These are phyloP conservation scores for Pelochelys cantorii DNA, from an alignment of 2,797 vertebrate species.

Conservation along the genomic window DNA sequence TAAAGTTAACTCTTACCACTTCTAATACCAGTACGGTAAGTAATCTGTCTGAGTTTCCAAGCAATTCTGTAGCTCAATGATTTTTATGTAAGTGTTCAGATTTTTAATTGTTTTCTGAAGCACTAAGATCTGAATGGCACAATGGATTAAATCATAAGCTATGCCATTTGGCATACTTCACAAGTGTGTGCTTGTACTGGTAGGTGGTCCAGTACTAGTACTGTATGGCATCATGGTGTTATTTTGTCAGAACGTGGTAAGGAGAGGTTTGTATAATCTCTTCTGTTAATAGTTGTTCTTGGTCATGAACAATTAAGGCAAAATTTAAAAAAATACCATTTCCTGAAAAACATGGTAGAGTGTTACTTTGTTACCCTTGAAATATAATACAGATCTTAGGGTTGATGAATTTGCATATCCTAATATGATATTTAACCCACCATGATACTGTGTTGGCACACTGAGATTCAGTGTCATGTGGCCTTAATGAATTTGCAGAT, in stretches of 20 bases:
- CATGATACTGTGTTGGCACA: not conserved
- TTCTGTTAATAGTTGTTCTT: not conserved
- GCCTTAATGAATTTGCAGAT: not conserved
- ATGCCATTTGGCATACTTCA: fast-evolving
- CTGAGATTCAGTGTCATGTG: fast-evolving
- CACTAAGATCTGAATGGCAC: fast-evolving
- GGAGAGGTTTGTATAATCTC: not conserved
- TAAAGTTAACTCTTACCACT: not conserved
- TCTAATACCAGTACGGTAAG: not conserved
- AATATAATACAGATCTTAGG: fast-evolving
- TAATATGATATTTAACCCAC: not conserved
- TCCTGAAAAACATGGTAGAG: not conserved
- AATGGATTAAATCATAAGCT: not conserved
- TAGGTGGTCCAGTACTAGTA: not conserved
- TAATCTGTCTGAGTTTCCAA: not conserved
- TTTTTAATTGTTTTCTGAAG: not conserved
- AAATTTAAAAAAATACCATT: not conserved
- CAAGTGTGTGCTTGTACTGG: not conserved
- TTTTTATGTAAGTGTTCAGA: too few species aligned
- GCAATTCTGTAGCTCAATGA: not conserved
- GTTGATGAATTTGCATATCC: not conserved
- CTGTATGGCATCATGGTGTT: not conserved
- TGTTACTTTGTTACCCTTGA: not conserved
- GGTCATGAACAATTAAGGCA: not conserved
- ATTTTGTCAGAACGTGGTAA: not conserved